Base-by-base conservation (phyloP, 2,113 vertebrate genomes). In the Narcine bancroftii region DNA sequence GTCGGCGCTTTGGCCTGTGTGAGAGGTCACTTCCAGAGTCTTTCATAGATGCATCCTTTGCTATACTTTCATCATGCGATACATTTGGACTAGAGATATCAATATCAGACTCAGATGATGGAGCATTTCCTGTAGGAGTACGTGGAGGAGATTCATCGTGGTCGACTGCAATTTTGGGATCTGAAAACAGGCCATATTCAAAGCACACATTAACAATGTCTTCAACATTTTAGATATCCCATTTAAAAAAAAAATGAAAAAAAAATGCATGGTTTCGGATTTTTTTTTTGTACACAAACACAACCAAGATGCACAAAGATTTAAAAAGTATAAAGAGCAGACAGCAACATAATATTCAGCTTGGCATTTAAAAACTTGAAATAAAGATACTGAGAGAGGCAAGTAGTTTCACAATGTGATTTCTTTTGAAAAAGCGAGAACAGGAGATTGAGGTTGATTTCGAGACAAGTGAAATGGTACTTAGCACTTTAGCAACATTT, bases 31-130 rank as follows among this genome's bases (percentile, higher is more conserved):
- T 99, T 93, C 98, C 98, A 0, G 98, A 99, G 95, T 99, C 99
- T 95, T 99, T 97, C 94, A 96, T 95, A 93, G 97, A 97, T 94
- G 97, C 95, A 94, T 99, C 99, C 96, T 99, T 99, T 93, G 98
- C 95, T 92, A 97, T 95, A 94, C 98, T 98, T 95, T 99, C 99
- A 87, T 99, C 99, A 0, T 99, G 98, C 93, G 98, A 99, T 11
- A 97, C 98, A 6, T 98, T 99, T 92, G 98, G 98, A 94, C 98
- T 99, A 93, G 99, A 99, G 94, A 99, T 98, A 94, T 99, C 99
- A 93, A 99, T 98, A 94, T 99, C 99, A 0, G 99, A 99, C 93
- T 99, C 99, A 0, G 98, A 99, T n/a, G 99, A 99, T 0, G 98
- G 99, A 13, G 99, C 99, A 15, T 99, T 99, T 73, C 99, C 99